phyloP scores from a whole-genome alignment of 2,797 vertebrate species.

The Mormyrus hasselquistii region DNA sequence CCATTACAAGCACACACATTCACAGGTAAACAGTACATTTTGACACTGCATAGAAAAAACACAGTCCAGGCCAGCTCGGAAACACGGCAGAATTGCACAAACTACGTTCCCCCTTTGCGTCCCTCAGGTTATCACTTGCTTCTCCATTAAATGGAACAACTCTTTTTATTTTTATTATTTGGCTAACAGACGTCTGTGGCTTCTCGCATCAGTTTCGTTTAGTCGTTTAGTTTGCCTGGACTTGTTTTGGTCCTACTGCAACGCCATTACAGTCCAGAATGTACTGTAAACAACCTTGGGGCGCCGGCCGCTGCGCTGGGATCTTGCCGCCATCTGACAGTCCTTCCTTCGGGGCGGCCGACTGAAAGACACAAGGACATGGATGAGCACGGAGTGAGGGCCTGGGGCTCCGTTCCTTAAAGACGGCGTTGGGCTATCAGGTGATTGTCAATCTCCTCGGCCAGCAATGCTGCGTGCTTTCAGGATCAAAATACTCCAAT shows the following conservation, averaged over 20 bases:
- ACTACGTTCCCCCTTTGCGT: constrained; percentile 25
- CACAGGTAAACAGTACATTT: constrained; percentile 77
- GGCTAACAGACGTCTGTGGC: constrained; percentile 49
- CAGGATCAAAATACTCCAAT: neutral
- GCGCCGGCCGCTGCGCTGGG: constrained; percentile 80
- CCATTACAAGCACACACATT: constrained; percentile 82
- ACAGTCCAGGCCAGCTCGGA: constrained; percentile 78
- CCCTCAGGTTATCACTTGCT: constrained; percentile 22
- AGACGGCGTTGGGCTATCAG: neutral
- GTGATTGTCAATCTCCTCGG: neutral
- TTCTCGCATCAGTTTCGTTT: constrained; percentile 41
- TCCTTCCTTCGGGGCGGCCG: constrained; percentile 77
- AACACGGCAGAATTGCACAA: constrained; percentile 56
- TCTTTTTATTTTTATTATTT: constrained; percentile 39
- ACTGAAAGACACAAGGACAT: constrained; percentile 65
- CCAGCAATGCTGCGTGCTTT: neutral
- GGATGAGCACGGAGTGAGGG: neutral
- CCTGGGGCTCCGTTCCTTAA: too few relatives aligned
- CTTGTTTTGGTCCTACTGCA: constrained; percentile 75
- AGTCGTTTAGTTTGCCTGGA: constrained; percentile 65
- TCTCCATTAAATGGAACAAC: constrained; percentile 20
- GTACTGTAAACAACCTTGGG: constrained; percentile 97
- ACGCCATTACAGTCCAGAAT: constrained; percentile 83
- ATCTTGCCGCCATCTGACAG: constrained; percentile 75
- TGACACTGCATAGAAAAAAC: constrained; percentile 93